These are phyloP conservation scores for Macrophya annulata DNA, from an alignment of 2,888 invertebrate genomes.

Conservation along the genomic window DNA sequence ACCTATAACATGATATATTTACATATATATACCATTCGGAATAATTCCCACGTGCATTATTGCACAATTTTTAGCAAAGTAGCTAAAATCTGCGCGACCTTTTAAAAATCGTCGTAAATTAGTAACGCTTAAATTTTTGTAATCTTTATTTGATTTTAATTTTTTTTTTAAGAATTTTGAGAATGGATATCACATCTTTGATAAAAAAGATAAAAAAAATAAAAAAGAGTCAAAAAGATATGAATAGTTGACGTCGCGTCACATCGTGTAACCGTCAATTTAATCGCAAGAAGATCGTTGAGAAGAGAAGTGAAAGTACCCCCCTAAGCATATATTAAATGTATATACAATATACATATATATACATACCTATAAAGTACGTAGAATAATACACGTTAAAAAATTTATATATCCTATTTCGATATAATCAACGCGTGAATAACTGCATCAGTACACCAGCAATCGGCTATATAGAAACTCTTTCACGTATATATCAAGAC, in stretches of 20 bases:
- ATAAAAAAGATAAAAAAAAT: not conserved
- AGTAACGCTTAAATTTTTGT: not conserved
- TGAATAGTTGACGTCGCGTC: not conserved
- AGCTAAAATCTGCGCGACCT: not conserved
- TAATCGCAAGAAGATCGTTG: conserved; percentile 27
- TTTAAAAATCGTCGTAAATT: not conserved
- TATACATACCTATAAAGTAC: not conserved
- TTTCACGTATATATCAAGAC: not conserved
- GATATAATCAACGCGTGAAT: not conserved
- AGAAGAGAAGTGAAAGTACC: conserved; percentile 35
- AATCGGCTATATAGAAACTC: not conserved
- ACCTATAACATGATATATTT: not conserved
- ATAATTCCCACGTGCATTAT: not conserved
- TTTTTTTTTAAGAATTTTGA: not conserved
- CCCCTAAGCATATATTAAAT: not conserved
- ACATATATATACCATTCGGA: not conserved
- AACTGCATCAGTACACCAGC: not conserved
- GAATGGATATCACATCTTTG: not conserved
- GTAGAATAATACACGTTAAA: not conserved
- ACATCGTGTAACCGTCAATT: conserved; percentile 9
- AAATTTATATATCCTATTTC: not conserved
- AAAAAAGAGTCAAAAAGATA: not conserved
- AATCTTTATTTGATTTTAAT: not conserved
- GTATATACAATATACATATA: not conserved
- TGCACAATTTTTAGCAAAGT: not conserved